A percentile compares a stretch with the other conserved stretches of the same genome.
phyloP scores from a whole-genome alignment of 2,888 invertebrate species.

The Drosophila austrosaltans region DNA sequence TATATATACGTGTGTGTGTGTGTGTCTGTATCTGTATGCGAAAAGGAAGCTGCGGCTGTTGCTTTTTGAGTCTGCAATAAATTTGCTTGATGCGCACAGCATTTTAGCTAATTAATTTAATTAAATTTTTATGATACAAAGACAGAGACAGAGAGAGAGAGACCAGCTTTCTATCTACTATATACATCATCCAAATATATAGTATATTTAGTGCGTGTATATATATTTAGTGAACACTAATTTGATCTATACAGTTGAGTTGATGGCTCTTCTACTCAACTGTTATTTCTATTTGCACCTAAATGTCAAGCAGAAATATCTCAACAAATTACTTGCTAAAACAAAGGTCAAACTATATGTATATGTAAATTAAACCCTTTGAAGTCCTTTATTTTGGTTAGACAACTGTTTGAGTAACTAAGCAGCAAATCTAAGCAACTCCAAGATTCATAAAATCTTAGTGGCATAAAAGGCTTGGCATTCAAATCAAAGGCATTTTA shows the following conservation, averaged over 20 bases:
- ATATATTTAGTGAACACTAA: slow-evolving; percentile 8
- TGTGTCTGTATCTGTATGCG: background rate
- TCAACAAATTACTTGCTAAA: background rate
- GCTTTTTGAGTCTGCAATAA: slow-evolving; percentile 50
- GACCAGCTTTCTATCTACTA: slow-evolving; percentile 8
- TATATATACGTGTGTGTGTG: slow-evolving; percentile 27
- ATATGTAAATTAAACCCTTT: background rate
- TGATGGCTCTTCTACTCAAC: background rate
- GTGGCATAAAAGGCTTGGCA: no score
- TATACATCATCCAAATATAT: slow-evolving; percentile 4
- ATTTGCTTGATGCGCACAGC: slow-evolving; percentile 52
- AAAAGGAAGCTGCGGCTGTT: slow-evolving; percentile 52
- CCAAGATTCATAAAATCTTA: no score
- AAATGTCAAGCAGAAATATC: slow-evolving; percentile 3
- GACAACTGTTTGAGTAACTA: no score
- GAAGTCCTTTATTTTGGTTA: background rate
- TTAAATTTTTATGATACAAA: slow-evolving; percentile 62
- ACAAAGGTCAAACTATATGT: background rate
- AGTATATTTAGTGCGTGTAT: background rate
- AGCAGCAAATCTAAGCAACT: no score
- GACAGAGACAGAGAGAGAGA: background rate
- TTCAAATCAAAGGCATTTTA: no score
- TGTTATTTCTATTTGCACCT: slow-evolving; percentile 1
- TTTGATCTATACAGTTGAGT: slow-evolving; percentile 1
- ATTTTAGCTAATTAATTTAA: slow-evolving; percentile 68